These are phyloP conservation scores for Drosophila pseudotakahashii DNA, from an alignment of 2,888 invertebrate species.

Conservation along the genomic window DNA sequence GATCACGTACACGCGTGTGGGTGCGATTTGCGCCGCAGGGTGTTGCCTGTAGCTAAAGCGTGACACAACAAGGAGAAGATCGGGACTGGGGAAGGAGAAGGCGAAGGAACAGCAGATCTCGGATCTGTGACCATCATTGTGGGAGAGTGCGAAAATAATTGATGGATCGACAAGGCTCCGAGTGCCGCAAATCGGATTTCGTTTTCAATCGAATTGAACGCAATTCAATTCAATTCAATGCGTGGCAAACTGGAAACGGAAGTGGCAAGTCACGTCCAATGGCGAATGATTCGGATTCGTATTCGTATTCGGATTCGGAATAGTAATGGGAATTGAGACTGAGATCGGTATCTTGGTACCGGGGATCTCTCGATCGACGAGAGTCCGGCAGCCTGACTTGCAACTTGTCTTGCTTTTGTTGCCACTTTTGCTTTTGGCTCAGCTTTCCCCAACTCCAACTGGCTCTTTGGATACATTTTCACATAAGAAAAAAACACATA, in stretches of 20 bases:
- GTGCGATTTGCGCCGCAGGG: conserved; percentile 10
- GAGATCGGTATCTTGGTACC: conserved; percentile 1
- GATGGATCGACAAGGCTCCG: conserved; percentile 49
- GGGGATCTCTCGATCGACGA: conserved; percentile 7
- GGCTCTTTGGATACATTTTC: not conserved
- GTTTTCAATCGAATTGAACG: conserved; percentile 14
- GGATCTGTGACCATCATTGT: not conserved
- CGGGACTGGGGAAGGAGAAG: not conserved
- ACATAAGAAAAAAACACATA: not conserved
- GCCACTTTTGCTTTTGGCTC: conserved; percentile 39
- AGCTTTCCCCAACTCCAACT: conserved; percentile 5
- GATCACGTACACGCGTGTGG: conserved; percentile 25
- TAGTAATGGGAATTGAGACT: not conserved
- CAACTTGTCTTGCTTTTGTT: conserved; percentile 36
- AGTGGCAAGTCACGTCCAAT: conserved; percentile 69
- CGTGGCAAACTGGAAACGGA: conserved; percentile 54
- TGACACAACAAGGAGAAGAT: conserved; percentile 31
- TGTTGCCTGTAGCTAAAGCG: conserved; percentile 24
- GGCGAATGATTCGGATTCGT: conserved; percentile 13
- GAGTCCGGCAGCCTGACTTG: conserved; percentile 13
- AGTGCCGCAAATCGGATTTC: conserved; percentile 35
- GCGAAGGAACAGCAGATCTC: not conserved
- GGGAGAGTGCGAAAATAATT: conserved; percentile 61
- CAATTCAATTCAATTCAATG: conserved; percentile 1
- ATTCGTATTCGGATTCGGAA: conserved; percentile 10